Percentiles rank a stretch among this genome's conserved stretches.
phyloP scores from a whole-genome alignment of 2,797 vertebrate species.

The Gymnodraco acuticeps region DNA sequence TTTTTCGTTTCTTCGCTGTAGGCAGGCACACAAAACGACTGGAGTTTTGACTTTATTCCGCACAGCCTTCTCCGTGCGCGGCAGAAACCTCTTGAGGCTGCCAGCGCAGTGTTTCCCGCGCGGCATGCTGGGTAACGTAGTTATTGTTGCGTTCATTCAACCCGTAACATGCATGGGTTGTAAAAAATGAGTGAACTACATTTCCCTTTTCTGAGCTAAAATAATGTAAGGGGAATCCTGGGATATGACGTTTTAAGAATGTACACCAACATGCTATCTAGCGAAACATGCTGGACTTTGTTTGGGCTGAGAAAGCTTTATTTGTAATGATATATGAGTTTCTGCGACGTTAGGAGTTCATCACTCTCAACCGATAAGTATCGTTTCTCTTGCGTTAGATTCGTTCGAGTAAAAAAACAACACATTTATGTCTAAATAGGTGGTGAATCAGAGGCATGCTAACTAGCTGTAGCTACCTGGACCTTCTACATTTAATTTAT shows the following conservation, averaged over 20 bases:
- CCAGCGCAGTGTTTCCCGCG: conserved; percentile 33
- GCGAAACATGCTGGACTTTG: conserved; percentile 10
- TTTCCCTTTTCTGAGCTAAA: conserved; percentile 21
- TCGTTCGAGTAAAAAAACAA: accelerated
- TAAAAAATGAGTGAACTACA: conserved; percentile 45
- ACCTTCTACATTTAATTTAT: neutral
- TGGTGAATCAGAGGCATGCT: conserved; percentile 42
- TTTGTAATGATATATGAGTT: neutral
- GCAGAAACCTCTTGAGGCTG: conserved; percentile 78
- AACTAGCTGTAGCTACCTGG: conserved; percentile 52
- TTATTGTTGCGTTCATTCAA: neutral
- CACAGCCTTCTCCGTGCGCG: conserved; percentile 79
- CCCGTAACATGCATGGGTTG: accelerated
- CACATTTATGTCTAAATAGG: neutral
- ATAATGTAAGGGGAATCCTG: neutral
- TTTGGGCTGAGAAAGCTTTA: neutral
- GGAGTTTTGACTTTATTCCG: conserved; percentile 80
- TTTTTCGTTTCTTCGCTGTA: conserved; percentile 54
- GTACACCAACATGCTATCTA: conserved; percentile 31
- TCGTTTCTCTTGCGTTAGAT: neutral
- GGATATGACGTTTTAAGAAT: conserved; percentile 54
- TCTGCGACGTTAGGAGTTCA: neutral
- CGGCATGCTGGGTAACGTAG: conserved; percentile 70
- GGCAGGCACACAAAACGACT: conserved; percentile 60
- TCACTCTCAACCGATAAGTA: accelerated